A percentile compares a stretch with the other conserved stretches of the same genome.
These are phyloP conservation scores for Ooceraea biroi DNA, from an alignment of 1,140 invertebrate genomes.

Conservation along the genomic window DNA sequence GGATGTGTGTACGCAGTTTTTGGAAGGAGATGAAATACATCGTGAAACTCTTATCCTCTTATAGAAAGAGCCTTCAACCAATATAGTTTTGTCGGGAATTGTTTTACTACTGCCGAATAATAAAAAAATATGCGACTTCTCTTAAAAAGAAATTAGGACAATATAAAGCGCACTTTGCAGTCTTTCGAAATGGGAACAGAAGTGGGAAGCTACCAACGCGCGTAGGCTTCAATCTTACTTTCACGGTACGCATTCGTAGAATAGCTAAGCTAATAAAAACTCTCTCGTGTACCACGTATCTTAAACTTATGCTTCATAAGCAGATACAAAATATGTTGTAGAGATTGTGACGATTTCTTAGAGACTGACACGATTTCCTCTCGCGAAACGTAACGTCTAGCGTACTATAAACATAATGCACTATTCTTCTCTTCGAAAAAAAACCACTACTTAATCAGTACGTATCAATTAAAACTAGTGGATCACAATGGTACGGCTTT, in stretches of 20 bases:
- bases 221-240: neutral
- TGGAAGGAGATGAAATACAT: conserved; percentile 60
- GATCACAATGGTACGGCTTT: conserved; percentile 76
- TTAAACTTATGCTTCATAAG: conserved; percentile 28
- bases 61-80: conserved; percentile 19
- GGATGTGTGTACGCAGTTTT: conserved; percentile 43
- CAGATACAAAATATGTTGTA: conserved; percentile 33
- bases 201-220: neutral
- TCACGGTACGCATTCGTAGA: neutral
- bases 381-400: conserved; percentile 3
- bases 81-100: conserved; percentile 17
- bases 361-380: conserved; percentile 15
- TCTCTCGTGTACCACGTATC: conserved; percentile 1
- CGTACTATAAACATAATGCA: too few relatives aligned
- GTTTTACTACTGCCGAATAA: neutral
- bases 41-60: conserved; percentile 23
- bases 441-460: conserved; percentile 54
- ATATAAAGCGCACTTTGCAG: neutral
- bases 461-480: conserved; percentile 65
- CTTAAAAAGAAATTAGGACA: neutral
- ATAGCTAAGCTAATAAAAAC: neutral
- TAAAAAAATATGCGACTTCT: neutral
- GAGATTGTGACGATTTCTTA: too few relatives aligned
- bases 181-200: conserved; percentile 15
- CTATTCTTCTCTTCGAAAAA: conserved; percentile 6